Conservation (phyloP, 2,113 vertebrate species). For the Podiceps cristatus region DNA sequence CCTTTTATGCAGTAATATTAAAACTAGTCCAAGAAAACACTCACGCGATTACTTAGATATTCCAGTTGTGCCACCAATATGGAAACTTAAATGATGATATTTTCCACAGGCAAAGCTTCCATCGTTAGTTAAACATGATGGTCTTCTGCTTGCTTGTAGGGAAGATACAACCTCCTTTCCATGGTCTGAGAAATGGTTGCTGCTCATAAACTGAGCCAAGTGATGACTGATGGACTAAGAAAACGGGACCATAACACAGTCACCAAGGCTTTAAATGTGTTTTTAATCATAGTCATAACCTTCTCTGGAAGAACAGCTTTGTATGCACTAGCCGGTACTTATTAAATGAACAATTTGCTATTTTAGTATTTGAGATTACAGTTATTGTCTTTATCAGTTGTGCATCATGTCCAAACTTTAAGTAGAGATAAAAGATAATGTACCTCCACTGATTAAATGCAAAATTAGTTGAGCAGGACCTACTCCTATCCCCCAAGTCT, state of each 20-base stretch:
- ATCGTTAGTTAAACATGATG: background rate
- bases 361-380: background rate
- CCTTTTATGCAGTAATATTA: slow-evolving; percentile 47
- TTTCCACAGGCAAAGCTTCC: slow-evolving; percentile 35
- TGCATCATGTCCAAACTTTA: background rate
- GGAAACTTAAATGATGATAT: slow-evolving; percentile 31
- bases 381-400: background rate
- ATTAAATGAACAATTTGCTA: background rate
- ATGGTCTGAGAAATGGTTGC: background rate
- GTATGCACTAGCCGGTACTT: background rate
- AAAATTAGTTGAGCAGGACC: background rate
- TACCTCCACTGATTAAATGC: background rate
- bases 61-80: slow-evolving; percentile 55
- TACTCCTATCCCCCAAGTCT: background rate
- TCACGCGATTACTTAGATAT: slow-evolving; percentile 43
- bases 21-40: slow-evolving; percentile 47
- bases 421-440: background rate
- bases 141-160: background rate
- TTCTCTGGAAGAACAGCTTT: background rate
- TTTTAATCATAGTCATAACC: background rate
- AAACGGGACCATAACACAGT: background rate
- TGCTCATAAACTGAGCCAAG: background rate
- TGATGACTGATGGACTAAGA: background rate
- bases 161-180: background rate
- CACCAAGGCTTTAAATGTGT: background rate